These are phyloP conservation scores for Drosophila eugracilis DNA, from an alignment of 1,140 invertebrate species.

Conservation along the genomic window DNA sequence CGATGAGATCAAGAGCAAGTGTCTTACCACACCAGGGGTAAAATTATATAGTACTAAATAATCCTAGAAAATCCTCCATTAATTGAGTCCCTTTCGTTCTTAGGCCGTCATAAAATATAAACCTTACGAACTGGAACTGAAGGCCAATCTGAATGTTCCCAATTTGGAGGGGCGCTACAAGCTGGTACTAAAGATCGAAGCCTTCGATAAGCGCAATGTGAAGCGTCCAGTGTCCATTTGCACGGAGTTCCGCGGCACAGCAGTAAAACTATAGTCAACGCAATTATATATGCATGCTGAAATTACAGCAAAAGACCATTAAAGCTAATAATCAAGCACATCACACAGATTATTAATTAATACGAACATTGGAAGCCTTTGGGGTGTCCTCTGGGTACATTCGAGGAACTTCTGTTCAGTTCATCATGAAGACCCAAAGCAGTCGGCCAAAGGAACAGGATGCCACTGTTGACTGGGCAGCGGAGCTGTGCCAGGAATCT, in stretches of 20 bases:
- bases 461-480: constrained; percentile 28
- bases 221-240: constrained; percentile 10
- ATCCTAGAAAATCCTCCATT: neutral
- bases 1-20: constrained; percentile 18
- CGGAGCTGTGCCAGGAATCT: constrained; percentile 56
- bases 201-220: constrained; percentile 6
- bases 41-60: neutral
- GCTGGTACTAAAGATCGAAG: neutral
- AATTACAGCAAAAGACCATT: constrained; percentile 44
- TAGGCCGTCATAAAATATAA: neutral
- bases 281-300: constrained; percentile 43
- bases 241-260: neutral
- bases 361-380: constrained; percentile 2
- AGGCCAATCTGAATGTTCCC: neutral
- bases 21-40: constrained; percentile 3
- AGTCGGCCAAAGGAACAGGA: neutral
- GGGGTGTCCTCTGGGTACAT: too few species aligned
- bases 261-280: neutral
- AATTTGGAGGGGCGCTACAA: constrained; percentile 16
- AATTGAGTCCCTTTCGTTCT: neutral
- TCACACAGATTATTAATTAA: neutral
- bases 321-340: constrained; percentile 16
- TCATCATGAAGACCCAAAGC: constrained; percentile 15
- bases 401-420: constrained; percentile 35
- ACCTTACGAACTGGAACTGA: neutral